These are phyloP conservation scores for Clusia tigrina DNA, from an alignment of 2,888 invertebrate genomes.

Conservation along the genomic window DNA sequence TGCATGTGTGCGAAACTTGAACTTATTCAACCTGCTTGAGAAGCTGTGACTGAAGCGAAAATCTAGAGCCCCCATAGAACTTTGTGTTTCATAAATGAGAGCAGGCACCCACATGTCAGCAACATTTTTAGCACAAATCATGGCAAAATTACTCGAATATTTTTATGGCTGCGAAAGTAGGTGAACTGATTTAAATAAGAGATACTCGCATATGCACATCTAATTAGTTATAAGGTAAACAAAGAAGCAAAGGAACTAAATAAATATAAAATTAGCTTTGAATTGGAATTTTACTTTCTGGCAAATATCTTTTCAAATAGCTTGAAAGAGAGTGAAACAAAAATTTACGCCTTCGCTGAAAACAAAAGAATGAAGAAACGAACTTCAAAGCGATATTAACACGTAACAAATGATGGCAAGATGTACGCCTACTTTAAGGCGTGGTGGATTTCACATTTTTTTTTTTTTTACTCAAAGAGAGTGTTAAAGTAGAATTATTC, in stretches of 20 bases:
- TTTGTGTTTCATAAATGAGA: too few species aligned
- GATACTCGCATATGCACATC: not conserved
- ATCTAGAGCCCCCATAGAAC: too few species aligned
- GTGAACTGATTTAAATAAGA: slow-evolving; percentile 16
- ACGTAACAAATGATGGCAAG: too few species aligned
- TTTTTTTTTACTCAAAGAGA: too few species aligned
- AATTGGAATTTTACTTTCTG: slow-evolving; percentile 1
- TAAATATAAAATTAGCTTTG: not conserved
- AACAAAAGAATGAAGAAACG: not conserved
- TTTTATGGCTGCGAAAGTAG: slow-evolving; percentile 25
- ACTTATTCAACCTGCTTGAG: too few species aligned
- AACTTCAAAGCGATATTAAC: too few species aligned
- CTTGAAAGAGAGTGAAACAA: not conserved
- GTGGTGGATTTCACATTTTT: too few species aligned
- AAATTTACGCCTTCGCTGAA: too few species aligned
- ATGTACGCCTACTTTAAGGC: too few species aligned
- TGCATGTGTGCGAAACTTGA: too few species aligned
- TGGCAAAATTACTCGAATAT: slow-evolving; percentile 17
- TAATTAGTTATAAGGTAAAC: not conserved
- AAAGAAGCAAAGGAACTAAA: slow-evolving; percentile 1
- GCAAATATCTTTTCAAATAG: too few species aligned
- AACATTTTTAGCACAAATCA: not conserved
- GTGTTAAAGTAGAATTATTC: too few species aligned
- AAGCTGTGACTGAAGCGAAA: not conserved
- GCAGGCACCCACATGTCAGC: not conserved